phyloP scores from a whole-genome alignment of 2,888 invertebrate genomes.

The Cloeon dipterum region DNA sequence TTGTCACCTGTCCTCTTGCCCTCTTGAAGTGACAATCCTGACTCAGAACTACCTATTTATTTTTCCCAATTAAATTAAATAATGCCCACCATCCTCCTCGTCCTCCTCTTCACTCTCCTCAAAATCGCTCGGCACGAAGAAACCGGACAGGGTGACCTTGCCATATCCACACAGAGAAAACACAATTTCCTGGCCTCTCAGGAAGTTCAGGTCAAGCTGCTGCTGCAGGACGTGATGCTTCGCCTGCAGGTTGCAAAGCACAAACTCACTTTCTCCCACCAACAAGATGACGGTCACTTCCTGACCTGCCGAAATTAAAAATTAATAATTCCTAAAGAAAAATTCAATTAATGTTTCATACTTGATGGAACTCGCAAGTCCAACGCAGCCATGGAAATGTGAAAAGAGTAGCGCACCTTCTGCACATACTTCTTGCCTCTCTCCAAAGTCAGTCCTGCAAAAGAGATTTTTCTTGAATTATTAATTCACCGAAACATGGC shows the following conservation, averaged over 20 bases:
- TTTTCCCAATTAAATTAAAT: no score
- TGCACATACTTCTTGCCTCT: constrained; percentile 64
- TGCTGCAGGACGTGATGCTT: constrained; percentile 34
- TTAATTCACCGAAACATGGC: no score
- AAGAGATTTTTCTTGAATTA: no score
- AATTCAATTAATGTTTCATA: no score
- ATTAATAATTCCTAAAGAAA: neutral
- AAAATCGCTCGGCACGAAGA: constrained; percentile 9
- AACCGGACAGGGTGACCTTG: constrained; percentile 49
- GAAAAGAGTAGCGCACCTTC: constrained; percentile 58
- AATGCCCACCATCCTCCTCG: constrained; percentile 5
- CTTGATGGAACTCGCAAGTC: constrained; percentile 30
- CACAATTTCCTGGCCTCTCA: constrained; percentile 45
- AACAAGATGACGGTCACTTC: constrained; percentile 52
- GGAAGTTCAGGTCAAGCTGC: constrained; percentile 59
- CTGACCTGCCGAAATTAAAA: constrained; percentile 10
- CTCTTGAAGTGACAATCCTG: no score
- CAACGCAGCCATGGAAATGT: constrained; percentile 71
- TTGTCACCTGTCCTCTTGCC: no score
- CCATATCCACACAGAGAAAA: constrained; percentile 54
- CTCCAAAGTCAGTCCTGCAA: constrained; percentile 61
- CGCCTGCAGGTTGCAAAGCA: constrained; percentile 48
- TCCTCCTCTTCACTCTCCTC: constrained; percentile 8
- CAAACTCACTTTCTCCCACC: constrained; percentile 46
- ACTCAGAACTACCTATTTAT: no score